phyloP scores from a whole-genome alignment of 2,113 vertebrate species.

The Brienomyrus longianalis region DNA sequence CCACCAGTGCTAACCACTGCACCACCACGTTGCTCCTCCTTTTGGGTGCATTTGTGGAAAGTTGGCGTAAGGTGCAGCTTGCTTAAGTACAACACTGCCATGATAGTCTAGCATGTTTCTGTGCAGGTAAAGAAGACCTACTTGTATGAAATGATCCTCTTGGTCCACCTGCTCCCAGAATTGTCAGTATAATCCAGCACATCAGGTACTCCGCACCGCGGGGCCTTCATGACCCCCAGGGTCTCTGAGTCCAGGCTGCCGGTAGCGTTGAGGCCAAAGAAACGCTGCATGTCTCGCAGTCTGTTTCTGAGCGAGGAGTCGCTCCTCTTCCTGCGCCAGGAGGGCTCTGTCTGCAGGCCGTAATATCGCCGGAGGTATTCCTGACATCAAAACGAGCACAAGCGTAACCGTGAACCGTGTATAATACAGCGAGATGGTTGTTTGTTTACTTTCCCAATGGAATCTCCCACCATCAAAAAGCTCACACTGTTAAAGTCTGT shows the following conservation, averaged over 20 bases:
- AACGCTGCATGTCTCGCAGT: conserved; percentile 64
- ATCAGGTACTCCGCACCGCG: conserved; percentile 63
- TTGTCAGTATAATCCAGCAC: conserved; percentile 53
- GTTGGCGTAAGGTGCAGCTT: background rate
- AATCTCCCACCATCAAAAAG: background rate
- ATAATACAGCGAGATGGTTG: background rate
- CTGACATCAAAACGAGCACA: conserved; percentile 35
- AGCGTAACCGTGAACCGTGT: background rate
- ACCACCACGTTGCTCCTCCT: too few species aligned
- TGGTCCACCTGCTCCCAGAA: conserved; percentile 52
- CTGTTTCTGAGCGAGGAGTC: conserved; percentile 48
- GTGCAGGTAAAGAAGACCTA: conserved; percentile 20
- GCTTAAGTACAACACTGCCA: background rate
- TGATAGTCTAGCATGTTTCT: background rate
- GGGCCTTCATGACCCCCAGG: conserved; percentile 51
- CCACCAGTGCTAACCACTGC: too few species aligned
- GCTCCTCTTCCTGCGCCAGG: conserved; percentile 47
- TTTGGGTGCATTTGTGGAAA: background rate
- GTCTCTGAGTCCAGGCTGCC: conserved; percentile 53
- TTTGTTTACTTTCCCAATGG: background rate
- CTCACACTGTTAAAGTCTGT: background rate
- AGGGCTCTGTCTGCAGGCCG: conserved; percentile 40
- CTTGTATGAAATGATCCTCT: conserved; percentile 61
- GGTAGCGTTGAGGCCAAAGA: conserved; percentile 59
- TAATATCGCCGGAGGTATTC: conserved; percentile 60